phyloP scores from a whole-genome alignment of 2,888 invertebrate species.

The Caenorhabditis japonica region DNA sequence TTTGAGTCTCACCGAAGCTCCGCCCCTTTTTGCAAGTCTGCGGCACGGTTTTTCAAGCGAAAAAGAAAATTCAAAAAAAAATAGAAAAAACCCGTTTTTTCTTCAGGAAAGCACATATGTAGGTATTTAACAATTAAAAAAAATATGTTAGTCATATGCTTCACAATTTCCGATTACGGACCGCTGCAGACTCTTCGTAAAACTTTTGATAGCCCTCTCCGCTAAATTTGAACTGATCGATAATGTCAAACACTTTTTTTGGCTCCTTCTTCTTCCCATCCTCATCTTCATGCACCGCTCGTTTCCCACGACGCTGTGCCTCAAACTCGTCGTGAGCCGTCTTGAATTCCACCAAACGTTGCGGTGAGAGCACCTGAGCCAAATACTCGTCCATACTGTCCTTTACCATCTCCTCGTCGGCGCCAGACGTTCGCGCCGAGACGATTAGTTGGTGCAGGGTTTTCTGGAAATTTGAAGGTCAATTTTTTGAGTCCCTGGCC shows the following conservation, averaged over 20 bases:
- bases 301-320: conserved; percentile 28
- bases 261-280: conserved; percentile 38
- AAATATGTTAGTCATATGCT: too few relatives aligned
- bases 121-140: too few relatives aligned
- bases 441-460: conserved; percentile 47
- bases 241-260: conserved; percentile 48
- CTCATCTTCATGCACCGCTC: conserved; percentile 2
- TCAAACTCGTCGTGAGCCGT: conserved; percentile 49
- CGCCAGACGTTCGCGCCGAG: conserved; percentile 36
- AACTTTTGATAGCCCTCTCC: conserved; percentile 39
- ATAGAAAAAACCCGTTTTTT: too few relatives aligned
- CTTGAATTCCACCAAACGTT: conserved; percentile 32
- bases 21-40: too few relatives aligned
- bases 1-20: too few relatives aligned
- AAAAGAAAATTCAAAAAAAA: too few relatives aligned
- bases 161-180: conserved; percentile 33
- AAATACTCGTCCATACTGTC: conserved; percentile 54
- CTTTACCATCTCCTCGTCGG: conserved; percentile 43
- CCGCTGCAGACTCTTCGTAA: conserved; percentile 27
- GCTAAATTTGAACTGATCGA: conserved; percentile 30
- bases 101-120: too few relatives aligned
- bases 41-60: too few relatives aligned
- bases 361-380: conserved; percentile 36
- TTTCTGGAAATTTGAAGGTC: conserved; percentile 28
- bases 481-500: too few relatives aligned